These are phyloP conservation scores for Nomada flava DNA, from an alignment of 2,888 invertebrate genomes.

Conservation along the genomic window DNA sequence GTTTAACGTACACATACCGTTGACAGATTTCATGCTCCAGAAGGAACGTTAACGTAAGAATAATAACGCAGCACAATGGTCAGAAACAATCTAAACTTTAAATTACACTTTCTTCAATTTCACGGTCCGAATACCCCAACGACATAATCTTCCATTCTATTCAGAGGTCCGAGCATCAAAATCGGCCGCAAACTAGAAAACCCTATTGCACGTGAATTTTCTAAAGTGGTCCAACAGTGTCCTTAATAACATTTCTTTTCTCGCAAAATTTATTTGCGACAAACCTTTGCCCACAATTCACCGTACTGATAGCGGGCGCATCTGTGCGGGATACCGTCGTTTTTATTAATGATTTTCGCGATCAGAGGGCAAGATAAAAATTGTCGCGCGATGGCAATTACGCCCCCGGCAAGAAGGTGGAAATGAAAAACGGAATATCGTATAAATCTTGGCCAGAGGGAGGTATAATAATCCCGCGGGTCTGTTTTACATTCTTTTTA, in stretches of 20 bases:
- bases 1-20: neutral
- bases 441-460: slow-evolving; percentile 49
- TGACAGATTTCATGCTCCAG: neutral
- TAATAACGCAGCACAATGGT: neutral
- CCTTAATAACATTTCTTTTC: too few relatives aligned
- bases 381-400: slow-evolving; percentile 38
- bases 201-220: neutral
- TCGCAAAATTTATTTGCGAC: neutral
- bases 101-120: slow-evolving; percentile 4
- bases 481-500: slow-evolving; percentile 57
- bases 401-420: slow-evolving; percentile 37
- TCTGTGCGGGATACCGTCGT: neutral
- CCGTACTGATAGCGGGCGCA: neutral
- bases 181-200: neutral
- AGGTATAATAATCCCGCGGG: slow-evolving; percentile 51
- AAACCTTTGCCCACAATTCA: slow-evolving; percentile 3
- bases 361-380: slow-evolving; percentile 42
- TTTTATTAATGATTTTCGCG: slow-evolving; percentile 42
- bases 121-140: neutral
- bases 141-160: neutral
- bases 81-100: slow-evolving; percentile 12
- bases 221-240: too few relatives aligned
- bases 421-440: slow-evolving; percentile 51
- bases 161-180: neutral
- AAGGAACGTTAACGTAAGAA: neutral